A percentile compares a stretch with the other conserved stretches of the same genome.
Evolutionary conservation across 2,888 invertebrate species (phyloP).

Genomic region (Zygaena filipendulae): DNA sequence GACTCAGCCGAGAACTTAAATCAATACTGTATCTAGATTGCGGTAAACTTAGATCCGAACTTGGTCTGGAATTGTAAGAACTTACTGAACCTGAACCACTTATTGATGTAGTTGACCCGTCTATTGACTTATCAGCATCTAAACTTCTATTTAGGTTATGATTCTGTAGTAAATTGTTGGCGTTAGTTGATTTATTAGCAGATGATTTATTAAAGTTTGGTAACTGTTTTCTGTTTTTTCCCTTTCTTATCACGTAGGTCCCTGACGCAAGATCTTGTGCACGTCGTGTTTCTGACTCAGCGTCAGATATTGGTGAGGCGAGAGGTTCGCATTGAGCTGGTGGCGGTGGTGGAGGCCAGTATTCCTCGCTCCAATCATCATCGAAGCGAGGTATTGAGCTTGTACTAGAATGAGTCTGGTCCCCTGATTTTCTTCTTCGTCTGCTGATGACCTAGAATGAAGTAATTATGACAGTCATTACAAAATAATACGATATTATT

Average conservation of each 20-base stretch:
- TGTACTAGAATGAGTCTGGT: slow-evolving; percentile 73
- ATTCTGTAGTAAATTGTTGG: slow-evolving; percentile 43
- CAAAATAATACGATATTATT: slow-evolving; percentile 1
- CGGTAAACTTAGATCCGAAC: slow-evolving; percentile 71
- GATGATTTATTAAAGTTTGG: slow-evolving; percentile 67
- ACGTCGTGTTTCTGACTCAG: slow-evolving; percentile 42
- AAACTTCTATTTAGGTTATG: slow-evolving; percentile 56
- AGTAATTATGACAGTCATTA: background rate
- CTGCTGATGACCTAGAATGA: slow-evolving; percentile 64
- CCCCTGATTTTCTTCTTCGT: slow-evolving; percentile 65
- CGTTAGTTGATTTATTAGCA: slow-evolving; percentile 46
- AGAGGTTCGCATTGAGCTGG: slow-evolving; percentile 73
- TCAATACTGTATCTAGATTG: slow-evolving; percentile 69
- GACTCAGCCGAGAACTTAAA: slow-evolving; percentile 63
- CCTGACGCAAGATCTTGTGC: slow-evolving; percentile 62
- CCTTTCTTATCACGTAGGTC: slow-evolving; percentile 84
- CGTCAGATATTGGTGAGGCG: slow-evolving; percentile 76
- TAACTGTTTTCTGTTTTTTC: slow-evolving; percentile 75
- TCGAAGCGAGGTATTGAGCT: slow-evolving; percentile 76
- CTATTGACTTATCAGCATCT: slow-evolving; percentile 58
- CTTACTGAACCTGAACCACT: slow-evolving; percentile 63
- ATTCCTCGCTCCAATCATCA: slow-evolving; percentile 71
- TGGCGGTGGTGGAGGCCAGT: slow-evolving; percentile 80
- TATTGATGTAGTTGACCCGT: slow-evolving; percentile 60
- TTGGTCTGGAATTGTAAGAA: slow-evolving; percentile 71